A percentile compares a stretch with the other conserved stretches of the same genome.
These are phyloP conservation scores for Amiota minor DNA, from an alignment of 2,888 invertebrate genomes.

Conservation along the genomic window DNA sequence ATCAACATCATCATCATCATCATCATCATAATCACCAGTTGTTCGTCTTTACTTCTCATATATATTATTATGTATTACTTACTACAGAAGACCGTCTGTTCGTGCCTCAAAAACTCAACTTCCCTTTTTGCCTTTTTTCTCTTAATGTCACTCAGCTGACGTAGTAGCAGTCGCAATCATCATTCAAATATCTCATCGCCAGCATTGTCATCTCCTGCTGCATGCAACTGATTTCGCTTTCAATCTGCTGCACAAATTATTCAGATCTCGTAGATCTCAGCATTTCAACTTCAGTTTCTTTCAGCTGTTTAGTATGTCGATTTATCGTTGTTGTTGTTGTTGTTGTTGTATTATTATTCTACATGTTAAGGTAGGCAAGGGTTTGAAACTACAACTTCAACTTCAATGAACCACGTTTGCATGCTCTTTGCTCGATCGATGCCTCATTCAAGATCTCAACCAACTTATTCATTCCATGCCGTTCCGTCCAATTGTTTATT, in stretches of 20 bases:
- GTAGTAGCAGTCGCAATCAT: neutral
- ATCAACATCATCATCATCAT: neutral
- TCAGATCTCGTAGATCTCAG: conserved; percentile 41
- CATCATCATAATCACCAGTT: neutral
- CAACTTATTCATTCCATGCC: no score
- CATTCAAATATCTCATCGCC: neutral
- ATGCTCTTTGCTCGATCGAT: neutral
- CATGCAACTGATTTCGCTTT: conserved; percentile 54
- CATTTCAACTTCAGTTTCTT: conserved; percentile 19
- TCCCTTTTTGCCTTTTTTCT: neutral
- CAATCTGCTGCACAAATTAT: conserved; percentile 29
- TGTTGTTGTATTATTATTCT: neutral
- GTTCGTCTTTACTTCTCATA: neutral
- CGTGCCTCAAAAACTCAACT: neutral
- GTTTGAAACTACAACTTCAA: conserved; percentile 46
- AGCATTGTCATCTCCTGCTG: conserved; percentile 34
- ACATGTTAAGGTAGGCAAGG: conserved; percentile 55
- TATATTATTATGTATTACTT: no score
- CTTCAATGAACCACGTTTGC: conserved; percentile 40
- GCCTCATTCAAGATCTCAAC: neutral
- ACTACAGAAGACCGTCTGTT: neutral
- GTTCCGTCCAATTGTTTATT: neutral
- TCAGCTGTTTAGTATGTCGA: neutral
- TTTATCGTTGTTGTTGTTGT: neutral
- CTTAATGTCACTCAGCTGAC: conserved; percentile 26